A percentile compares a stretch with the other conserved stretches of the same genome.
These are phyloP conservation scores for Napeogenes inachia DNA, from an alignment of 2,888 invertebrate species.

Conservation along the genomic window DNA sequence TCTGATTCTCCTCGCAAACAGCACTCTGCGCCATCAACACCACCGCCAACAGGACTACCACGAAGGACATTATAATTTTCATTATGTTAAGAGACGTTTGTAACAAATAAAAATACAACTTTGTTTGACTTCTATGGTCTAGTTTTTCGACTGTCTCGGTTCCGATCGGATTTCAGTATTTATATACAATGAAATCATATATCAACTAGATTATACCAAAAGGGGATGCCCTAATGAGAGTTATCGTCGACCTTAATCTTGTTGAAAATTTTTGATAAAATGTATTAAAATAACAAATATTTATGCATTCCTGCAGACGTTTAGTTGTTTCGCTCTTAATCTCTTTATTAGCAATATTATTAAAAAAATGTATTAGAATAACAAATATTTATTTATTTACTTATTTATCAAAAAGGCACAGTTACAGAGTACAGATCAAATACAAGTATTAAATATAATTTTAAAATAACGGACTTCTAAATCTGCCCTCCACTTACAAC, in stretches of 20 bases:
- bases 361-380: no score
- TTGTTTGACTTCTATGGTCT: neutral
- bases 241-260: conserved; percentile 4
- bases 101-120: no score
- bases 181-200: neutral
- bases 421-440: no score
- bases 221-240: conserved; percentile 1
- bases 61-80: conserved; percentile 2
- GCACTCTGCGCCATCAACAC: neutral
- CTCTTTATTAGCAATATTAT: no score
- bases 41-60: conserved; percentile 3
- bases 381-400: no score
- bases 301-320: no score
- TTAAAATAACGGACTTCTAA: no score
- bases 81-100: neutral
- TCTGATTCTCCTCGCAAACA: neutral
- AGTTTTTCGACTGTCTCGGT: neutral
- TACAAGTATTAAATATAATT: no score
- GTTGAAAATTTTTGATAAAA: neutral
- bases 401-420: no score
- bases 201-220: neutral
- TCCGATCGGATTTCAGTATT: neutral
- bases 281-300: neutral
- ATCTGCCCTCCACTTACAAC: no score
- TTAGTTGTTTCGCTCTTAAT: no score